Conservation (phyloP, 2,888 invertebrate genomes). For the Orchestes rusci region DNA sequence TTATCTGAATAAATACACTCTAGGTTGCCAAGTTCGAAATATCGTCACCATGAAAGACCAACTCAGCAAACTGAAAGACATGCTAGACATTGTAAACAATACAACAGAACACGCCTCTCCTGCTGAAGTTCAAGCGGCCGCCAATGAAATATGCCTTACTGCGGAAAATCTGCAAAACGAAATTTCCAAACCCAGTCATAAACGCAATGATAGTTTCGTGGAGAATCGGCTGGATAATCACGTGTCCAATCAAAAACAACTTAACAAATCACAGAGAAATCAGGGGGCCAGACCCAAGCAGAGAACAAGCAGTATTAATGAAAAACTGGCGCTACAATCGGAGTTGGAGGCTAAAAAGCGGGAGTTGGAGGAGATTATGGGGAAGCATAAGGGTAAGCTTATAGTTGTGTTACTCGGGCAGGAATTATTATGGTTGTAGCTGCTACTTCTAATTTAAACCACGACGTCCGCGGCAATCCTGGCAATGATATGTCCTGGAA, state of each 20-base stretch:
- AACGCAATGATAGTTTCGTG: conserved; percentile 27
- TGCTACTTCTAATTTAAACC: conserved; percentile 42
- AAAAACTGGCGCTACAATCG: conserved; percentile 51
- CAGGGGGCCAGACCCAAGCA: conserved; percentile 27
- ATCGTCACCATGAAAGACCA: conserved; percentile 44
- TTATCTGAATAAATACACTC: no score
- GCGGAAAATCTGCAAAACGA: conserved; percentile 39
- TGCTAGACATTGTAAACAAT: conserved; percentile 42
- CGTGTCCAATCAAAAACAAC: conserved; percentile 31
- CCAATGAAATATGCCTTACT: conserved; percentile 34
- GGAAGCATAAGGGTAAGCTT: conserved; percentile 52
- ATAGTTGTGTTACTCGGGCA: no score
- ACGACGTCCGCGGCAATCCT: conserved; percentile 38
- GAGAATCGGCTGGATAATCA: conserved; percentile 24
- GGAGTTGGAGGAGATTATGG: conserved; percentile 58
- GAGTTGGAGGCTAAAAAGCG: conserved; percentile 57
- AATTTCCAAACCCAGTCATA: conserved; percentile 27
- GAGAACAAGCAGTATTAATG: conserved; percentile 42
- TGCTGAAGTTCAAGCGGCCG: conserved; percentile 31
- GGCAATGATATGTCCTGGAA: conserved; percentile 23
- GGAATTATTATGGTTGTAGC: no score
- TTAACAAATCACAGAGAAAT: conserved; percentile 34
- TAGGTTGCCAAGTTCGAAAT: conserved; percentile 36
- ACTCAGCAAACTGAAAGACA: conserved; percentile 41
- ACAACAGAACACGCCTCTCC: conserved; percentile 35